Evolutionary conservation across 1,140 invertebrate species (phyloP).

Genomic region (Lordiphosa mommai): DNA sequence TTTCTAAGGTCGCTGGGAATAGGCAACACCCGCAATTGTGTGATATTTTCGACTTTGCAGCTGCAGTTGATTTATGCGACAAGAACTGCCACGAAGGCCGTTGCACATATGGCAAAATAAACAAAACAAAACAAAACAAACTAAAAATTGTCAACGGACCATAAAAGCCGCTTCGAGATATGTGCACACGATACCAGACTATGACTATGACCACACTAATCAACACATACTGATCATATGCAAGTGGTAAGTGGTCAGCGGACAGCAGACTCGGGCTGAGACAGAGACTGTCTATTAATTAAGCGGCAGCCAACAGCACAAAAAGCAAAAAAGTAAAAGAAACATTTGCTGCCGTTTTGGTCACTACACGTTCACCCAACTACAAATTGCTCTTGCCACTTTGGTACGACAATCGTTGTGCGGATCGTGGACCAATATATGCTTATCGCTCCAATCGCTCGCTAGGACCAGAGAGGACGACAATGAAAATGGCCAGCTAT

Average conservation of each 20-base stretch:
- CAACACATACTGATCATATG: conserved; percentile 75
- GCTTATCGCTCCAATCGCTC: conserved; percentile 53
- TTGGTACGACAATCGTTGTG: conserved; percentile 52
- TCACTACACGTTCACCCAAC: conserved; percentile 65
- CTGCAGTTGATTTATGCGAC: conserved; percentile 67
- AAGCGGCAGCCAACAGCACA: conserved; percentile 35
- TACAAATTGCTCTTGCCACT: conserved; percentile 77
- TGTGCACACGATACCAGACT: conserved; percentile 45
- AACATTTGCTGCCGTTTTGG: conserved; percentile 65
- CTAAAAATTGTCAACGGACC: conserved; percentile 68
- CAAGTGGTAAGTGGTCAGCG: conserved; percentile 54
- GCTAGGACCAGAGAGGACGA: conserved; percentile 20
- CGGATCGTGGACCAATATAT: conserved; percentile 55
- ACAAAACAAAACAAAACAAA: background rate
- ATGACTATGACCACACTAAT: conserved; percentile 32
- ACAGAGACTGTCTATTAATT: conserved; percentile 66
- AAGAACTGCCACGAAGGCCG: conserved; percentile 60
- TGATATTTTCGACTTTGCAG: conserved; percentile 33
- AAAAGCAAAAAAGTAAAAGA: conserved; percentile 33
- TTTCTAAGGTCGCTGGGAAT: conserved; percentile 64
- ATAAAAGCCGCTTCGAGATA: conserved; percentile 48
- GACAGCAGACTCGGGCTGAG: conserved; percentile 17
- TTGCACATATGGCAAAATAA: conserved; percentile 55
- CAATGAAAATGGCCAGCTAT: conserved; percentile 46
- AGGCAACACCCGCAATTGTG: conserved; percentile 60